Evolutionary conservation across 23 tunicate species (phyloP), one percentile per base, ranked within the genome.

Genomic region (Ciona savignyi): DNA sequence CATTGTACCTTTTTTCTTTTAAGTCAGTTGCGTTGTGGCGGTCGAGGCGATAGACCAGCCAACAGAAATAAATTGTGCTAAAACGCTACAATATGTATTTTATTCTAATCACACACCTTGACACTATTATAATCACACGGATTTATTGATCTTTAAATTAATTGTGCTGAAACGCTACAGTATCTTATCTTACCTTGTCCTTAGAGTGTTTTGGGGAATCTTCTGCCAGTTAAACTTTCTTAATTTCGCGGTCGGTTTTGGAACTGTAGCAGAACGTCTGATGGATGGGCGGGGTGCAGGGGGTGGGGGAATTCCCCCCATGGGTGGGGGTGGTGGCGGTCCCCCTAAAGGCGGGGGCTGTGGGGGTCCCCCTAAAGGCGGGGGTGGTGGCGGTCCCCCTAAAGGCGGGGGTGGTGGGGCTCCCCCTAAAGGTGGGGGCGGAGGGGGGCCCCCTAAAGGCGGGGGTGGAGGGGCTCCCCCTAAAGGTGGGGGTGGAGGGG

Each of bases 201-300:
- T 70, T 11, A 81, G 27, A 0, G 95, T 71, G 35, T 69, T 69
- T 24, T 48, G 33, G 2, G 97, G 97, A 23, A 91, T 91, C 51
- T 91, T 91, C 71, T 91, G 91, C 97, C 97, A 91, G 78, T 91
- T 91, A 63, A 91, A 81, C 62, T 85, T 91, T 29, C 97, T 78
- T 25, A 91, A 77, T 64, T 84, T 91, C 56, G 86, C 78, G 4
- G 76, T 84, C 35, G 97, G 97, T 72, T 84, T 85, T 4, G 97
- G 97, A 32, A 91, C 97, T 2, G 83, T 51, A 30, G 70, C 70
- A 28, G 83, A 68, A 6, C 93, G 51, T 67, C 85, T 74, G 19
- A 70, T 32, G 1, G 73, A 34, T 1, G 51, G 76, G 9, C 33
- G 34, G 25, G 85, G 89, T 2, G 83, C 75, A 2, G 84, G 80